Evolutionary conservation across 2,797 vertebrate genomes (phyloP), one percentile per base, ranked within the genome.

Genomic region (Champsocephalus gunnari): DNA sequence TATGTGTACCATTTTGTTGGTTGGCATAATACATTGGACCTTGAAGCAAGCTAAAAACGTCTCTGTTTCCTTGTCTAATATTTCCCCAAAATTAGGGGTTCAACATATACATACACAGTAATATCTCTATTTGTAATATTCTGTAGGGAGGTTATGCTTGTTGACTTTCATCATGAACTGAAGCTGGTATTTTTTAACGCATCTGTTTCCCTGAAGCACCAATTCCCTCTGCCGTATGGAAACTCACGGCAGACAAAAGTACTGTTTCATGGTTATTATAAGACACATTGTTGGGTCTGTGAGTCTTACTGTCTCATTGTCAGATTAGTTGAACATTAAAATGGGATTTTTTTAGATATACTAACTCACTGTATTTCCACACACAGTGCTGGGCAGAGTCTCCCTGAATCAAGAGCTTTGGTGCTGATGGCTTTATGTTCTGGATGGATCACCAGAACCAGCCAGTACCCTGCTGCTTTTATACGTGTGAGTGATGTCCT

Each of bases 391-490:
- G 80, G 67, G 67, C 71, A 34, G 3, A 34, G 3, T 57, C 44
- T 57, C 48, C 50, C 51, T 88, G 84, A 85, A 83, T 90, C 79
- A 82, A 50, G 69, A 50, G 57, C 54, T 53, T 9, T 9, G 45
- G 80, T 61, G 77, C 65, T 85, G 83, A 87, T 75, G 71, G 49
- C 62, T 86, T 90, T 71, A 85, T 76, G 69, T 61, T 60, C 62
- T 79, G 61, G 56, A 75, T 73, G 73, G 81, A 87, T 71, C 68
- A 51, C 60, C 16, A 62, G 47, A 5, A 64, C 64, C 73, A 75
- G 67, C 64, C 59, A 16, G 60, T 17, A 54, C 16, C 50, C 55
- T 65, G 67, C 62, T 59, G 67, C 45, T 38, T 57, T 75, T 70
- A 60, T 54, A 41, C 65, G 59, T 51, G 54, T 58, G 43, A 65